Evolutionary conservation across 1,140 invertebrate genomes (phyloP), one percentile per base, ranked within the genome.

Genomic region (Daktulosphaira vitifoliae): DNA sequence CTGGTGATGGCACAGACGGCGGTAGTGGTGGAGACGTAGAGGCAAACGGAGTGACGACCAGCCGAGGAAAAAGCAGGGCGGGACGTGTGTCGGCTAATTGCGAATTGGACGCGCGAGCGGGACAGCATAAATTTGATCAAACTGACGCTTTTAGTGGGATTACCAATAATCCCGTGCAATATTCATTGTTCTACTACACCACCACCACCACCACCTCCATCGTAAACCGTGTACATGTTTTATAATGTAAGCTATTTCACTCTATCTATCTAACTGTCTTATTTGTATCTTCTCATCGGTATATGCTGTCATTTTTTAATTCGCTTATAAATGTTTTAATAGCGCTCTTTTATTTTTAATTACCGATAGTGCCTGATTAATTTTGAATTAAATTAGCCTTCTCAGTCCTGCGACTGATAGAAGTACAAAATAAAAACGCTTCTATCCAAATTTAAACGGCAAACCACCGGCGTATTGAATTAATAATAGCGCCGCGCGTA

Each of bases 101-200:
- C 42, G 54, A 59, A 59, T 59, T 29, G 54, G 54, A 59, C 54
- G 38, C 54, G 39, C 54, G 54, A 48, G 56, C 56, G 56, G 56
- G 56, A 48, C 56, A 62, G 42, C 56, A 62, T 62, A 62, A 62
- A 62, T 62, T 62, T 62, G 56, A 62, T 62, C 56, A 62, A 62
- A 62, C 56, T 62, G 56, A 62, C 56, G 56, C 56, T 62, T 62
- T 62, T 62, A 62, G 56, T 48, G 56, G 56, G 56, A 62, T 62
- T 62, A 62, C 56, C 56, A 62, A 62, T 62, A 62, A 62, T 62
- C 56, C 56, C 42, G 56, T 48, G 42, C 42, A 62, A 62, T 62
- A 62, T 62, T 62, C 56, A 62, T 62, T 62, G 56, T 48, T 46
- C 54, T 33, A 33, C 29, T 33, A 33, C n/a, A n/a, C 29, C 29